Percentiles rank a stretch among this genome's conserved stretches.
phyloP scores from a whole-genome alignment of 2,113 vertebrate species.

The Centropus unirufus region DNA sequence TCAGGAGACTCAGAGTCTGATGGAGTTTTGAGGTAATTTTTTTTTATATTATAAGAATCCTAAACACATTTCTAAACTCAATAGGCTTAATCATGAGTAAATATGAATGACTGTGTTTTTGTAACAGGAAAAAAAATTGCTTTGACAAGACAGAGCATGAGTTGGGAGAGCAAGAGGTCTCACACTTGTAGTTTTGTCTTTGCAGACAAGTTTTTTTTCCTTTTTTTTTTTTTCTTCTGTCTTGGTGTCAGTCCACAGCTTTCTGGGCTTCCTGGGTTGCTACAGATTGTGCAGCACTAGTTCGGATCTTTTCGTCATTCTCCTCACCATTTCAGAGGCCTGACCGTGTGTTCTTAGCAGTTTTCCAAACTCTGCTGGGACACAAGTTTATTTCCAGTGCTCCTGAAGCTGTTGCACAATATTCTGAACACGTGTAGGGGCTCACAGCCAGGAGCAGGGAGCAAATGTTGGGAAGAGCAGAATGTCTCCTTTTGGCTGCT shows the following conservation, averaged over 20 bases:
- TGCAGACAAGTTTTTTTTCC: background rate
- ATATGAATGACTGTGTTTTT: background rate
- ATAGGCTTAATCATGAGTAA: background rate
- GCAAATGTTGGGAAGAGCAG: background rate
- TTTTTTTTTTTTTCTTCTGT: background rate
- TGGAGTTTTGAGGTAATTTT: background rate
- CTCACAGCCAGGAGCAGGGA: background rate
- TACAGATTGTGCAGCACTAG: background rate
- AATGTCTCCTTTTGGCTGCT: background rate
- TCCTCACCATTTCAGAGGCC: background rate
- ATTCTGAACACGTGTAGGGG: background rate
- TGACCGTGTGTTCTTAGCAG: background rate
- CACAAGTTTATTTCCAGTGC: background rate
- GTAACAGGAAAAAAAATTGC: background rate
- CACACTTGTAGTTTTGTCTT: background rate
- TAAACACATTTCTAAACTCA: background rate
- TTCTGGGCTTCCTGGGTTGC: background rate
- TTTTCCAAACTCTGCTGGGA: background rate
- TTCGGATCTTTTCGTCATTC: background rate
- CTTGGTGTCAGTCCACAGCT: background rate
- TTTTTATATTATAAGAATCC: background rate
- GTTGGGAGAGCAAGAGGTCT: background rate
- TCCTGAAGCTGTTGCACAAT: background rate
- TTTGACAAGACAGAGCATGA: background rate
- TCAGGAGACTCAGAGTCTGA: background rate